Percentiles rank a stretch among this genome's conserved stretches.
These are phyloP conservation scores for Borostomias antarcticus DNA, from an alignment of 2,797 vertebrate genomes.

Conservation along the genomic window DNA sequence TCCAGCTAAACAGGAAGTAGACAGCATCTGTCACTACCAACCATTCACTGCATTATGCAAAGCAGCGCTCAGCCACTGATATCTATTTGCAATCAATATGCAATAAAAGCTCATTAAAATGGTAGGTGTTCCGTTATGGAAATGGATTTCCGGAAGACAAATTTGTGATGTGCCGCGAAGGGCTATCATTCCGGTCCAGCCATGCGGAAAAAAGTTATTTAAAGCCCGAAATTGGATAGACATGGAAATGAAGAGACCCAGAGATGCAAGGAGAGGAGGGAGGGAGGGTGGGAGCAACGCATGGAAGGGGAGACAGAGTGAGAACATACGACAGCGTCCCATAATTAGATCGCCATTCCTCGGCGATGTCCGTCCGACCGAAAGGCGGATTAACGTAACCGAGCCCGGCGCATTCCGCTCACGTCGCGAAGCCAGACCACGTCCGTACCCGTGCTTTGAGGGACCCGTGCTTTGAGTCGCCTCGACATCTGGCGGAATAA, in stretches of 20 bases:
- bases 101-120: slow-evolving; percentile 79
- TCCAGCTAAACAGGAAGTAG: slow-evolving; percentile 43
- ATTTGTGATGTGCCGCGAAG: slow-evolving; percentile 69
- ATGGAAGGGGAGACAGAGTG: slow-evolving; percentile 27
- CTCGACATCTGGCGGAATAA: too few species aligned
- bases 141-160: slow-evolving; percentile 77
- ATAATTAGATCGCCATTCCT: too few species aligned
- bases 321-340: slow-evolving; percentile 52
- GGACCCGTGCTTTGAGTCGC: too few species aligned
- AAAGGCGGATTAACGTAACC: too few species aligned
- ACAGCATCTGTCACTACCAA: slow-evolving; percentile 61
- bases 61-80: slow-evolving; percentile 52
- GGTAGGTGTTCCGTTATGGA: slow-evolving; percentile 66
- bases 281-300: not conserved
- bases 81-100: slow-evolving; percentile 78
- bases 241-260: too few species aligned
- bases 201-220: slow-evolving; percentile 77
- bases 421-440: too few species aligned
- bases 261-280: too few species aligned
- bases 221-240: slow-evolving; percentile 68
- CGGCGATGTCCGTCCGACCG: too few species aligned
- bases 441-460: too few species aligned
- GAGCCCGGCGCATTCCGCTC: too few species aligned
- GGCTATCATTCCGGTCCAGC: slow-evolving; percentile 68
- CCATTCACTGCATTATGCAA: slow-evolving; percentile 59